Conservation (phyloP, 2,113 vertebrate genomes). For the Oxyruncus cristatus region DNA sequence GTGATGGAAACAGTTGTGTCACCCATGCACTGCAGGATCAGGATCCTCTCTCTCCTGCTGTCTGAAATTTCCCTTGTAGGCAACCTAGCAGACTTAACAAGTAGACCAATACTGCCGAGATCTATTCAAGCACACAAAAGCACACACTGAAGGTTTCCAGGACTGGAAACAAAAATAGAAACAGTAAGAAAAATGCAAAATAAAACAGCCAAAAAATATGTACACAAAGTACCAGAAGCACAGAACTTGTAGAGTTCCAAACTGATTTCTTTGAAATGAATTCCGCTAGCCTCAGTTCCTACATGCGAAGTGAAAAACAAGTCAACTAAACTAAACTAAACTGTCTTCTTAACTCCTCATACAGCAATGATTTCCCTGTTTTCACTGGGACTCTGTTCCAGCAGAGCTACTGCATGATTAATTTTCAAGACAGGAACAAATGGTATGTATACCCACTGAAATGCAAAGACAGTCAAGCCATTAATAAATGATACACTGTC, state of each 20-base stretch:
- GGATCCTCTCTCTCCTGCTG: not conserved
- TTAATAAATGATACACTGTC: not conserved
- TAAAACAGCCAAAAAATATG: not conserved
- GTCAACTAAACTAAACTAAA: not conserved
- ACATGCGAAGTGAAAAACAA: not conserved
- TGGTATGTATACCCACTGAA: not conserved
- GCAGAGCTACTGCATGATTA: not conserved
- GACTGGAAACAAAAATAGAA: not conserved
- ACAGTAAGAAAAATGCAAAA: not conserved
- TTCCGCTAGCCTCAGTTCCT: not conserved
- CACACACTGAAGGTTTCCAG: not conserved
- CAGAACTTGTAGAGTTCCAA: not conserved
- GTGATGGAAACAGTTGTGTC: not conserved
- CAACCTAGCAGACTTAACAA: not conserved
- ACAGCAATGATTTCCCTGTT: not conserved
- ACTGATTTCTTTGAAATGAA: not conserved
- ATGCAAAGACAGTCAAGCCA: not conserved
- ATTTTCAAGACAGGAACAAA: not conserved
- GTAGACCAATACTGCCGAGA: not conserved
- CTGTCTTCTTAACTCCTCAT: not conserved
- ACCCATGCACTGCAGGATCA: rapidly evolving
- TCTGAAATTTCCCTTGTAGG: not conserved
- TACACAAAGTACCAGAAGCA: not conserved
- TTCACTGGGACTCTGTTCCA: not conserved
- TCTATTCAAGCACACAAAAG: not conserved